Evolutionary conservation across 2,113 vertebrate genomes (phyloP), one percentile per base, ranked within the genome.

Genomic region (Ptilonorhynchus violaceus): DNA sequence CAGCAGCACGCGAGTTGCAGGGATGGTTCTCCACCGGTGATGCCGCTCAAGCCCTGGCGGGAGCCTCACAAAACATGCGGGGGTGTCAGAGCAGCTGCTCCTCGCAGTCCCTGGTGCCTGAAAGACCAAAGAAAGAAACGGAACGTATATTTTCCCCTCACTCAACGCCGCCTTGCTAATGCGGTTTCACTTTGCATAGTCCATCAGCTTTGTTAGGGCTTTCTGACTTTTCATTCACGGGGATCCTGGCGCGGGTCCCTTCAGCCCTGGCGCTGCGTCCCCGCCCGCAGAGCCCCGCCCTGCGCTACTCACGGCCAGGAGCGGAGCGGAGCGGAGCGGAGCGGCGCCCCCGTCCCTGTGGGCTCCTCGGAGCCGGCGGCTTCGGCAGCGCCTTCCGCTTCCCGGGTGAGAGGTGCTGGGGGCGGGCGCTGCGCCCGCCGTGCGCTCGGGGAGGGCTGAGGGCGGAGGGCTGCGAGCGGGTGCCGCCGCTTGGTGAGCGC

Each of bases 381-480:
- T 15, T 30, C 23, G 8, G 31, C 1, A 67, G 23, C 33, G 8
- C 37, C 28, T 95, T 94, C 96, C 94, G 96, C 28, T 93, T 96
- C 85, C 93, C 49, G 77, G 89, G 95, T 95, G 17, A 86, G 75
- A 78, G 90, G 87, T 5, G 66, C 33, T 1, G 68, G 63, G 79
- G 82, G 89, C 68, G 47, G 82, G 79, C 23, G 3, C 44, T n/a
- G 25, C 3, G 6, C 4, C 25, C 5, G 37, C 31, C 20, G 6
- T 3, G 59, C 15, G 6, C 10, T 7, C 20, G 35, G 8, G 9
- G 3, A 0, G 23, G 13, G 13, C 2, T 1, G 19, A 0, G 4
- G 15, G n/a, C 0, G 9, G 3, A 0, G 23, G 13, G 13, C 2
- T 1, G 19, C 0, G 4, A 12, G n/a, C 0, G 2, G 8, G 13